Evolutionary conservation across 2,113 vertebrate genomes (phyloP).

Genomic region (Odocoileus virginianus): DNA sequence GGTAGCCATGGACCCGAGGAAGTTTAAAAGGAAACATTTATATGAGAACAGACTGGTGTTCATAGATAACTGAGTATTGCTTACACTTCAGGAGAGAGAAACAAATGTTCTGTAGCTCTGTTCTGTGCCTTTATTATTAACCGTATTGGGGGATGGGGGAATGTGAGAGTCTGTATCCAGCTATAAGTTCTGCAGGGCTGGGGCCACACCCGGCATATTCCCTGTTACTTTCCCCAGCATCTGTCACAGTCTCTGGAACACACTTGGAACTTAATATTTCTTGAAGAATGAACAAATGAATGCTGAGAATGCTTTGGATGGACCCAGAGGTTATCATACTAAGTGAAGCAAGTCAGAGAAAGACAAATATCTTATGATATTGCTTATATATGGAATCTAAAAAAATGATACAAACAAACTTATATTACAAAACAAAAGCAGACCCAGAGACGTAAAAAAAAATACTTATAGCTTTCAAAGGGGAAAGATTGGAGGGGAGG

Average conservation of each 20-base stretch:
- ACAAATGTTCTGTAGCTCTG: neutral
- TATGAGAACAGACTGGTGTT: neutral
- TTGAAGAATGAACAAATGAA: neutral
- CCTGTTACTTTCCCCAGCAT: neutral
- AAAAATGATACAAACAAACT: neutral
- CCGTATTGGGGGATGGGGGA: accelerated
- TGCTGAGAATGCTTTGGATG: neutral
- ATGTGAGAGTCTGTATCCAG: neutral
- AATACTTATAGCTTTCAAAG: neutral
- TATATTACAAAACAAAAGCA: neutral
- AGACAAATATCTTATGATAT: neutral
- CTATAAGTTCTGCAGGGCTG: neutral
- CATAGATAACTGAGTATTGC: neutral
- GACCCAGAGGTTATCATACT: neutral
- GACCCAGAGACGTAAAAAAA: neutral
- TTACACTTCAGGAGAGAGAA: neutral
- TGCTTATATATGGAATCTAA: neutral
- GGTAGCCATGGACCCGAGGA: neutral
- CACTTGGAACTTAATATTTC: neutral
- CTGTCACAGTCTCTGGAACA: neutral
- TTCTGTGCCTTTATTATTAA: neutral
- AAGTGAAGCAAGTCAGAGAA: neutral
- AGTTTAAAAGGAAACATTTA: neutral
- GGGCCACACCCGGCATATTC: neutral
- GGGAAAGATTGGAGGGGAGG: neutral